These are phyloP conservation scores for Pseudopodoces humilis DNA, from an alignment of 2,113 vertebrate species.

Conservation along the genomic window DNA sequence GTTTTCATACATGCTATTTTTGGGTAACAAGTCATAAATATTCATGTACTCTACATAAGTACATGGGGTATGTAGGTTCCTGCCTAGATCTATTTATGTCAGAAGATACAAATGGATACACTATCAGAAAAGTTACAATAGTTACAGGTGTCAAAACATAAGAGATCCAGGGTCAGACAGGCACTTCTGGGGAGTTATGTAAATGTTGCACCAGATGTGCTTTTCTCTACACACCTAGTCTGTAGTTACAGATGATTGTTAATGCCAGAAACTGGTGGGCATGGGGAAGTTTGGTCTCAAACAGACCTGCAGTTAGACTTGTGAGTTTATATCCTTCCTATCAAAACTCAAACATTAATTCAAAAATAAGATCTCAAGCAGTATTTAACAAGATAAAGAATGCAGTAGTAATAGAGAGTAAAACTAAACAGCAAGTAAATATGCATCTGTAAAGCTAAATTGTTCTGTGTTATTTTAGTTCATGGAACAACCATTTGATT, in stretches of 20 bases:
- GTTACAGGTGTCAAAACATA: neutral
- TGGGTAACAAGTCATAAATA: neutral
- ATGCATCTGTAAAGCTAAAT: neutral
- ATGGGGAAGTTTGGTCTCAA: neutral
- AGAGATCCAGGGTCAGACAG: neutral
- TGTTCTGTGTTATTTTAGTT: constrained; percentile 79
- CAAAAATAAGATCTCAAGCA: neutral
- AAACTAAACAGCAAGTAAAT: neutral
- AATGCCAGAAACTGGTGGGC: neutral
- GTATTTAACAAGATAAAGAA: neutral
- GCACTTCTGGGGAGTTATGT: neutral
- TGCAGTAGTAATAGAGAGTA: neutral
- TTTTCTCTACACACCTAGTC: neutral
- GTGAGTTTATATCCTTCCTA: neutral
- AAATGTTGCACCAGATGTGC: neutral
- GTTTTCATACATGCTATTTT: neutral
- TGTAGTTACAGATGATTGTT: neutral
- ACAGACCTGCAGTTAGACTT: neutral
- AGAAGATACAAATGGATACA: neutral
- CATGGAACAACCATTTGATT: constrained; percentile 78
- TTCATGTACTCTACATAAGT: neutral
- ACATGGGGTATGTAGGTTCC: neutral
- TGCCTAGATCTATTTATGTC: neutral
- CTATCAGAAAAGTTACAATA: neutral
- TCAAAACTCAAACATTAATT: neutral